Evolutionary conservation across 2,797 vertebrate species (phyloP).

Genomic region (Capromys pilorides): DNA sequence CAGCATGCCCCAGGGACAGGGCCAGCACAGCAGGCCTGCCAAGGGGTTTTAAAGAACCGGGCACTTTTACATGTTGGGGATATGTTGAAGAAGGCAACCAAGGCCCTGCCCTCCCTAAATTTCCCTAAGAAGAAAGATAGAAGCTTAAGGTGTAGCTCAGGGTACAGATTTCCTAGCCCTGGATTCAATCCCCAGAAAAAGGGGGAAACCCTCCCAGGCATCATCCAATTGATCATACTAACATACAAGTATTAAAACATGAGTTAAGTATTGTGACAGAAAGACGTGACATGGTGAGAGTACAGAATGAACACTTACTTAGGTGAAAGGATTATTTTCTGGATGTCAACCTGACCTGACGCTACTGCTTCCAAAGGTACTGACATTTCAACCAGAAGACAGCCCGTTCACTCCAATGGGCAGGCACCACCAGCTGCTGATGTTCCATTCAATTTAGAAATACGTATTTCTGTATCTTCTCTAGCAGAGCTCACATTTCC

Average conservation of each 20-base stretch:
- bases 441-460: not conserved
- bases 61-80: not conserved
- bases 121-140: not conserved
- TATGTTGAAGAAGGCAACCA: not conserved
- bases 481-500: not conserved
- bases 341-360: not conserved
- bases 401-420: not conserved
- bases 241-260: not conserved
- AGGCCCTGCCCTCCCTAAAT: not conserved
- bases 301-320: not conserved
- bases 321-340: not conserved
- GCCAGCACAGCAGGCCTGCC: too few relatives aligned
- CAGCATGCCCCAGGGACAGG: too few relatives aligned
- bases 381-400: not conserved
- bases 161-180: not conserved
- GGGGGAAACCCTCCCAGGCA: not conserved
- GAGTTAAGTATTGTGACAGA: not conserved
- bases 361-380: not conserved
- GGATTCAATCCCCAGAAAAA: not conserved
- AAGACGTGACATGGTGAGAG: not conserved
- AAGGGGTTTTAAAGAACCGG: not conserved
- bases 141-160: too few relatives aligned
- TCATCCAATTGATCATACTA: not conserved
- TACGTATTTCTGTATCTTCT: not conserved
- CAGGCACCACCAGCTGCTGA: not conserved